Conservation (phyloP, 2,797 vertebrate genomes). For the Gorsachius magnificus region DNA sequence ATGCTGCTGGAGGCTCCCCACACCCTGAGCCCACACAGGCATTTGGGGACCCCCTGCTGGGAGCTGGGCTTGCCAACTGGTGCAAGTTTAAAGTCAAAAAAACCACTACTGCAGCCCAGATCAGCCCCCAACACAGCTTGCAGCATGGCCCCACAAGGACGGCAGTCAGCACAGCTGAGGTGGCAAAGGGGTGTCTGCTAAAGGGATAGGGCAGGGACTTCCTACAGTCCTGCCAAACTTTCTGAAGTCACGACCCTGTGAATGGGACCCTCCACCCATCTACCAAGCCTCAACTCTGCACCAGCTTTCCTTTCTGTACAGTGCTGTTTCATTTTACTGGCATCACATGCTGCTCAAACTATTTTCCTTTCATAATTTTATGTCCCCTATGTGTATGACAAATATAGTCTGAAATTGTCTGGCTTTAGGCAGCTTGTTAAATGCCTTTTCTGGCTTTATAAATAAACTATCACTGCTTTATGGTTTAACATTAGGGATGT, state of each 20-base stretch:
- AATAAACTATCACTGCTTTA: not conserved
- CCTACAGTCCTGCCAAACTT: not conserved
- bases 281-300: rapidly evolving
- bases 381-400: not conserved
- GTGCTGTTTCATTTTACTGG: not conserved
- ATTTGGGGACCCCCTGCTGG: not conserved
- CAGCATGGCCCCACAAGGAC: not conserved
- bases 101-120: not conserved
- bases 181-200: not conserved
- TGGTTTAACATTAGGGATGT: not conserved
- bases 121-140: not conserved
- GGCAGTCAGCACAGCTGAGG: not conserved
- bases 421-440: not conserved
- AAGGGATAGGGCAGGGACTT: not conserved
- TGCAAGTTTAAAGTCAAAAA: not conserved
- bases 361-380: not conserved
- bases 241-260: not conserved
- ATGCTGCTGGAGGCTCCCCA: rapidly evolving
- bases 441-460: not conserved
- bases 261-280: not conserved
- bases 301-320: not conserved
- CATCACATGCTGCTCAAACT: not conserved
- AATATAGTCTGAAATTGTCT: not conserved
- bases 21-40: not conserved
- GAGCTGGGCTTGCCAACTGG: not conserved